These are phyloP conservation scores for Idaea straminata DNA, from an alignment of 2,888 invertebrate species.

Conservation along the genomic window DNA sequence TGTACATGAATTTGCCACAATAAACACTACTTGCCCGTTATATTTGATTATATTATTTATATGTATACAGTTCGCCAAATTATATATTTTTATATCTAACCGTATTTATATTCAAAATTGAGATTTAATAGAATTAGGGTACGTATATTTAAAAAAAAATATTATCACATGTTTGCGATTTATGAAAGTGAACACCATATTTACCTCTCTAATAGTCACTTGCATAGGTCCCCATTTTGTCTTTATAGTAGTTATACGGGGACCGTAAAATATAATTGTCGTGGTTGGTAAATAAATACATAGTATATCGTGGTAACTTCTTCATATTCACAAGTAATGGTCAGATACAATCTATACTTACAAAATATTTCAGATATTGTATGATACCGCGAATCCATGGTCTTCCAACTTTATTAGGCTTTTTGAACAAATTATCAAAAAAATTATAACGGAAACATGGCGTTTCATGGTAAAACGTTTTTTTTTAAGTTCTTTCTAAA, in stretches of 20 bases:
- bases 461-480: conserved; percentile 7
- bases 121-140: conserved; percentile 60
- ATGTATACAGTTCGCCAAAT: conserved; percentile 71
- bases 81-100: conserved; percentile 64
- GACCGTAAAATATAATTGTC: conserved; percentile 36
- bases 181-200: conserved; percentile 53
- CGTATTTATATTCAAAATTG: conserved; percentile 62
- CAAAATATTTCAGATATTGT: conserved; percentile 29
- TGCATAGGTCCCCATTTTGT: conserved; percentile 45
- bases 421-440: conserved; percentile 39
- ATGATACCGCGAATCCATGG: conserved; percentile 45
- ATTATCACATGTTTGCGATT: conserved; percentile 43
- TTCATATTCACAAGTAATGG: conserved; percentile 59
- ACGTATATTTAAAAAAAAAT: conserved; percentile 43
- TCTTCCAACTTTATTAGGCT: conserved; percentile 56
- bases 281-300: conserved; percentile 42
- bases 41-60: conserved; percentile 41
- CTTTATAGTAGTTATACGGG: conserved; percentile 42
- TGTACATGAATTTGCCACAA: conserved; percentile 59
- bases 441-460: conserved; percentile 22
- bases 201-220: conserved; percentile 52
- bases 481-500: conserved; percentile 23
- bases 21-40: conserved; percentile 59
- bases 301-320: conserved; percentile 54
- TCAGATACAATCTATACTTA: conserved; percentile 47